phyloP scores from a whole-genome alignment of 2,797 vertebrate genomes.

The Gambusia yucatana region DNA sequence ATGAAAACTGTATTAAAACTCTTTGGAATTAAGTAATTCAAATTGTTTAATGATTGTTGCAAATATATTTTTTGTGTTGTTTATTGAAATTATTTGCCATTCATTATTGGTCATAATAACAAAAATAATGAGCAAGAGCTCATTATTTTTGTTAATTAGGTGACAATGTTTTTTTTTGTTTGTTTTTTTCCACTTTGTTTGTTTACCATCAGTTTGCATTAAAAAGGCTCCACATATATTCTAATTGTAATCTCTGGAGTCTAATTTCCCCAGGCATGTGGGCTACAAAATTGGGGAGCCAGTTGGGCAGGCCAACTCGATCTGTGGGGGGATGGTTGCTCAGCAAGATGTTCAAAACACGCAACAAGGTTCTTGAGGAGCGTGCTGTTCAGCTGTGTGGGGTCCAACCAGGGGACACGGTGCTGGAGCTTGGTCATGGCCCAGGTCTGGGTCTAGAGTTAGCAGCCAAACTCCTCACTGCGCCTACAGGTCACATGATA shows the following conservation, averaged over 20 bases:
- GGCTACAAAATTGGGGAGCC: slow-evolving; percentile 54
- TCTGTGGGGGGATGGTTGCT: slow-evolving; percentile 75
- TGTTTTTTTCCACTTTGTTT: neutral
- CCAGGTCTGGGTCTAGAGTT: slow-evolving; percentile 74
- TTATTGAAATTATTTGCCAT: neutral
- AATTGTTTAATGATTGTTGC: neutral
- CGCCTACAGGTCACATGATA: slow-evolving; percentile 68
- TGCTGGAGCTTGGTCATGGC: slow-evolving; percentile 80
- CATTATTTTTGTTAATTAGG: neutral
- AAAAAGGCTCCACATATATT: neutral
- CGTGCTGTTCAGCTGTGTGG: slow-evolving; percentile 68
- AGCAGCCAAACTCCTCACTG: slow-evolving; percentile 68
- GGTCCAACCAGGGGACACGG: slow-evolving; percentile 72
- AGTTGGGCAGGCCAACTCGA: slow-evolving; percentile 68
- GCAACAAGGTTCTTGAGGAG: slow-evolving; percentile 69
- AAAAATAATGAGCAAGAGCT: no score
- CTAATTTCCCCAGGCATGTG: slow-evolving; percentile 57
- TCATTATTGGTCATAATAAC: neutral
- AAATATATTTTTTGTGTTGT: neutral
- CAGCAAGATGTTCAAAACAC: slow-evolving; percentile 52
- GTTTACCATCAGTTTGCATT: neutral
- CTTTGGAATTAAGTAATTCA: neutral
- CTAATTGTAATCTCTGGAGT: neutral
- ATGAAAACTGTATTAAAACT: neutral
- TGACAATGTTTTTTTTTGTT: neutral